Evolutionary conservation across 2,113 vertebrate genomes (phyloP), one percentile per base, ranked within the genome.

Genomic region (Miniopterus natalensis): DNA sequence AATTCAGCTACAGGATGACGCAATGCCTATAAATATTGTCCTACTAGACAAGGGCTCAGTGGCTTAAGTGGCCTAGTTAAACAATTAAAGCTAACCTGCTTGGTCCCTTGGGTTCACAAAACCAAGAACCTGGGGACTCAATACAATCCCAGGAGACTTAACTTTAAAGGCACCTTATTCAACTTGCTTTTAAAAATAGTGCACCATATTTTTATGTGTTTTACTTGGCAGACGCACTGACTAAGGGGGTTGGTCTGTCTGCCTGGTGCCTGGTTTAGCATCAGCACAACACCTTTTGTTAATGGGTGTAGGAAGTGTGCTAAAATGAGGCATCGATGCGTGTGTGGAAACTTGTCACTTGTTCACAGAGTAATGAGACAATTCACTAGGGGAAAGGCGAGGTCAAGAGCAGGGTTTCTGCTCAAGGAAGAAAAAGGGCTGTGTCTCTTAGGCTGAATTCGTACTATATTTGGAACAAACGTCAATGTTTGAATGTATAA

Each of bases 121-220:
- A 91, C 83, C 47, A 51, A 79, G 88, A 91, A 88, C 73, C 83
- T 71, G 71, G 91, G 78, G 95, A 94, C n/a, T 96, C 77, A 84
- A 13, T 85, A 47, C 40, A 96, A 75, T 86, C 95, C 84, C 84
- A 79, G 79, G 84, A 70, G 95, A 92, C 42, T 95, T 36, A 53
- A 36, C 90, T 96, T 95, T 90, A 95, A 96, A 96, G 81, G 55
- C 51, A 87, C 85, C 88, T 96, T 94, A 92, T 90, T 96, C 95
- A 96, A 96, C 93, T 95, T 92, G 71, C 55, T 91, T 92, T 97
- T 95, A 92, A 97, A 97, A 96, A 94, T 95, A 97, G 88, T 53
- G 63, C 53, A n/a, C 23, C 23, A 25, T 57, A 18, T 87, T 92
- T 96, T 87, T 31, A 27, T 77, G 65, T 88, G 51, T 95, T 95